Evolutionary conservation across 2,888 invertebrate genomes (phyloP).

Genomic region (Elaeidobius kamerunicus): DNA sequence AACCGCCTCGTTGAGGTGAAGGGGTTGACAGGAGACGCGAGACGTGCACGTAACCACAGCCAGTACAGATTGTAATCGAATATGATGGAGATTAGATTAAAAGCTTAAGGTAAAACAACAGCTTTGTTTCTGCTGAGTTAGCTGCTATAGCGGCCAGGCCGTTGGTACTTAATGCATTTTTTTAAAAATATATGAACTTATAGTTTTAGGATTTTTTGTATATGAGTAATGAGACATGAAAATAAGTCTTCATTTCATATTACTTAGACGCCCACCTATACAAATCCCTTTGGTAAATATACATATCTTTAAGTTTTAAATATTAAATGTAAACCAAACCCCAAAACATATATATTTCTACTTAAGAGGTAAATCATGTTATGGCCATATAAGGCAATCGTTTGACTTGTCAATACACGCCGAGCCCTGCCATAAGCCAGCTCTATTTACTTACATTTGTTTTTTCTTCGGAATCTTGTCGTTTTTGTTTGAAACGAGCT

Average conservation of each 20-base stretch:
- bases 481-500: conserved; percentile 1
- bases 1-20: too few species aligned
- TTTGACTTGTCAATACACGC: conserved; percentile 8
- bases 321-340: too few species aligned
- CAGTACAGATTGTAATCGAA: conserved; percentile 31
- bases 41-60: conserved; percentile 27
- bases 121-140: conserved; percentile 28
- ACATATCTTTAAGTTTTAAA: too few species aligned
- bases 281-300: too few species aligned
- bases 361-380: conserved; percentile 19
- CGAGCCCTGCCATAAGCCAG: conserved; percentile 10
- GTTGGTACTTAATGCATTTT: too few species aligned
- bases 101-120: conserved; percentile 25
- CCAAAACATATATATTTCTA: too few species aligned
- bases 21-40: conserved; percentile 23
- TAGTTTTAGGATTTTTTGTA: too few species aligned
- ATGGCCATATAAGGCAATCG: conserved; percentile 9
- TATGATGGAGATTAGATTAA: conserved; percentile 30
- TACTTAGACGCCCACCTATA: too few species aligned
- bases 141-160: too few species aligned
- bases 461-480: conserved; percentile 2
- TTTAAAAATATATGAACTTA: too few species aligned
- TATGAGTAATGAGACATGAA: too few species aligned
- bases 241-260: too few species aligned
- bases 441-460: conserved; percentile 12